These are phyloP conservation scores for Palloptera scutellata DNA, from an alignment of 2,888 invertebrate species.

Conservation along the genomic window DNA sequence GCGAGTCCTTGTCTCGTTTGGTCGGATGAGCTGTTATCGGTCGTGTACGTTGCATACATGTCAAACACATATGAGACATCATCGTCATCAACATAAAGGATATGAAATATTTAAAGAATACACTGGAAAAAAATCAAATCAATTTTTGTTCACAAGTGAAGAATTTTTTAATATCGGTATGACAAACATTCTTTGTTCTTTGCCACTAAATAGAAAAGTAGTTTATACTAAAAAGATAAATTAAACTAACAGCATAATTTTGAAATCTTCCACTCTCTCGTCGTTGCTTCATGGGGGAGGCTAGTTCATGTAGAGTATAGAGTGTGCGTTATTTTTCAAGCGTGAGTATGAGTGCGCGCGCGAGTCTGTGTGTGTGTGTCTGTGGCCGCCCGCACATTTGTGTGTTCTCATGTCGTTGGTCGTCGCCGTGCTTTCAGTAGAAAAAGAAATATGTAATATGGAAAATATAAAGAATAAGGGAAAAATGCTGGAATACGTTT, in stretches of 20 bases:
- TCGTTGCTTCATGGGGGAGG: no score
- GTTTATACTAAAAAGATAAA: no score
- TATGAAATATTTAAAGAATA: background rate
- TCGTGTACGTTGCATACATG: conserved; percentile 15
- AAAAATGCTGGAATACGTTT: no score
- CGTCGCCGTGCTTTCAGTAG: no score
- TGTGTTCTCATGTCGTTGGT: background rate
- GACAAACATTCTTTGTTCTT: no score
- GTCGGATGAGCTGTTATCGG: conserved; percentile 32
- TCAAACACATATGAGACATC: conserved; percentile 28
- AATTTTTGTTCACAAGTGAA: background rate
- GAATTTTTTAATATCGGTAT: background rate
- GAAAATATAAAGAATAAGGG: no score
- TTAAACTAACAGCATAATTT: no score
- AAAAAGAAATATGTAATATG: no score
- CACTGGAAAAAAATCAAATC: background rate
- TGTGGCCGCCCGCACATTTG: background rate
- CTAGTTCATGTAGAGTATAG: no score
- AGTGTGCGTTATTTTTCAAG: no score
- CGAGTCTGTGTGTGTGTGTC: background rate
- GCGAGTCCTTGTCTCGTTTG: conserved; percentile 50
- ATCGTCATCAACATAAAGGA: conserved; percentile 22
- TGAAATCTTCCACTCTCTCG: no score
- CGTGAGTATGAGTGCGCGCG: background rate
- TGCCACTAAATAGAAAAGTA: no score